Evolutionary conservation across 2,113 vertebrate species (phyloP).

Genomic region (Sebastes schlegelii): DNA sequence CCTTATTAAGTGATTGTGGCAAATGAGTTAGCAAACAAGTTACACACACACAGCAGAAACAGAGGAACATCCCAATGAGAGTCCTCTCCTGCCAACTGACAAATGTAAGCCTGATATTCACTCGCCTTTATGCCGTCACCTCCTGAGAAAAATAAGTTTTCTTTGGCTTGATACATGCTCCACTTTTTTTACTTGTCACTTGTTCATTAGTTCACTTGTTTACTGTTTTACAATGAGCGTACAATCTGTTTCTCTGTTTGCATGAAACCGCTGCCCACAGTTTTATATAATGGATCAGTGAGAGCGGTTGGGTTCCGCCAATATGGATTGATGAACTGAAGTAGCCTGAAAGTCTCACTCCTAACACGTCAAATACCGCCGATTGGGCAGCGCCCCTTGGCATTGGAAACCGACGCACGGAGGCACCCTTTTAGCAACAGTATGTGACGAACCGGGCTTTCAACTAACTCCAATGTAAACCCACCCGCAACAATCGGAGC

Average conservation of each 20-base stretch:
- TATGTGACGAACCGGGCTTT: too few relatives aligned
- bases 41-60: not conserved
- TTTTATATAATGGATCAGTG: not conserved
- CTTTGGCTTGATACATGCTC: not conserved
- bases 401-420: too few relatives aligned
- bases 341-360: not conserved
- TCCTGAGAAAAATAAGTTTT: not conserved
- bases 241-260: not conserved
- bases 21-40: not conserved
- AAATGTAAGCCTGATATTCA: conserved; percentile 9
- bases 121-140: not conserved
- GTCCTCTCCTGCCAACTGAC: not conserved
- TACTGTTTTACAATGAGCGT: not conserved
- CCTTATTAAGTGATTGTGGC: conserved; percentile 2
- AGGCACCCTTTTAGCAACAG: too few relatives aligned
- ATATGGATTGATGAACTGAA: not conserved
- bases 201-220: not conserved
- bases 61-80: not conserved
- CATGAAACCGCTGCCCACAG: not conserved
- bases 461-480: too few relatives aligned
- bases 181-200: not conserved
- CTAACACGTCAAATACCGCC: too few relatives aligned
- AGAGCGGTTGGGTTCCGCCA: not conserved
- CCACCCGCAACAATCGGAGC: too few relatives aligned
- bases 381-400: too few relatives aligned